These are phyloP conservation scores for Clarias macrocephalus DNA, from an alignment of 2,113 vertebrate genomes.

Conservation along the genomic window DNA sequence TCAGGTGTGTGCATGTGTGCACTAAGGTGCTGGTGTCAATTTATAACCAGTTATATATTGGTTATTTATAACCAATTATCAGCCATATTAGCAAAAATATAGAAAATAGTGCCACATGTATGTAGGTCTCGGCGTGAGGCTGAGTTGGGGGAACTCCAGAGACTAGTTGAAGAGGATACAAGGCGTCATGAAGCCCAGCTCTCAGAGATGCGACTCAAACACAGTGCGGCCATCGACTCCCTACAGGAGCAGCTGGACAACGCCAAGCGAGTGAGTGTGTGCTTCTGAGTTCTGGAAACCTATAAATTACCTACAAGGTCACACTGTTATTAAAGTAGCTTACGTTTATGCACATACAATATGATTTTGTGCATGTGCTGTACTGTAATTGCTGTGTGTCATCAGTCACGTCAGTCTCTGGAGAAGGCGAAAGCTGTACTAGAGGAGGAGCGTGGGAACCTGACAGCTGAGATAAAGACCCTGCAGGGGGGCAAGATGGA, in stretches of 20 bases:
- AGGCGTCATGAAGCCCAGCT: slow-evolving; percentile 79
- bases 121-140: slow-evolving; percentile 84
- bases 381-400: background rate
- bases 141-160: slow-evolving; percentile 83
- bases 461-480: slow-evolving; percentile 75
- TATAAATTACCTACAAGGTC: background rate
- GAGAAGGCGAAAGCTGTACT: slow-evolving; percentile 80
- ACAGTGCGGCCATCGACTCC: slow-evolving; percentile 76
- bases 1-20: slow-evolving; percentile 70
- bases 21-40: background rate
- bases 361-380: background rate
- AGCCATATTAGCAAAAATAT: background rate
- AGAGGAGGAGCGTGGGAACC: slow-evolving; percentile 77
- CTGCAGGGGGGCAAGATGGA: slow-evolving; percentile 78
- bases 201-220: slow-evolving; percentile 83
- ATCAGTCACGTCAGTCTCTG: slow-evolving; percentile 76
- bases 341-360: background rate
- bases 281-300: background rate
- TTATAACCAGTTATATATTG: background rate
- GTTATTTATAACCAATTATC: too few species aligned
- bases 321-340: background rate
- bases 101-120: background rate
- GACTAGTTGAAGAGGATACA: slow-evolving; percentile 82
- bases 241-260: slow-evolving; percentile 88
- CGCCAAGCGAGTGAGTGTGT: slow-evolving; percentile 76